phyloP scores from a whole-genome alignment of 2,888 invertebrate genomes.

The Sphaerophoria rueppellii region DNA sequence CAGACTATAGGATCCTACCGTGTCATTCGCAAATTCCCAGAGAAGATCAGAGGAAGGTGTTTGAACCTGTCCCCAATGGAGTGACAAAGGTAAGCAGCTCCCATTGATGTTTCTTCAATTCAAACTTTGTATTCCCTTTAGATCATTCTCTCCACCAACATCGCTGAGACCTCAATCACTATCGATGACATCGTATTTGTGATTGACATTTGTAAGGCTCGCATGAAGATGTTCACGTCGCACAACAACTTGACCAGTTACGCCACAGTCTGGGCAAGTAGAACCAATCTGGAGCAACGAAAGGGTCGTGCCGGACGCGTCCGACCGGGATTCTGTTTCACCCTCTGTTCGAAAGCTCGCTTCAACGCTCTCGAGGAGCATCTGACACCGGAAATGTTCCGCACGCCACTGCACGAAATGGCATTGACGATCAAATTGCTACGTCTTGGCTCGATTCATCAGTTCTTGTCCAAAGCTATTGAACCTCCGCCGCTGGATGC shows the following conservation, averaged over 20 bases:
- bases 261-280: constrained; percentile 97
- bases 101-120: not conserved
- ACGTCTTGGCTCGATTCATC: constrained; percentile 94
- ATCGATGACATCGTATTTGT: constrained; percentile 99
- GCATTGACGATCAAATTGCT: constrained; percentile 94
- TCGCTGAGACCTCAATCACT: constrained; percentile 98
- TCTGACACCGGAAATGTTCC: constrained; percentile 98
- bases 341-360: constrained; percentile 91
- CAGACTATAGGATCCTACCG: constrained; percentile 91
- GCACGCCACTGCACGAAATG: constrained; percentile 97
- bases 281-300: constrained; percentile 95
- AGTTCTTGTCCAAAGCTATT: constrained; percentile 96
- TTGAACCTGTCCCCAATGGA: constrained; percentile 91
- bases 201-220: constrained; percentile 98
- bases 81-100: constrained; percentile 88
- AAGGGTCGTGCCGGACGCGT: constrained; percentile 97
- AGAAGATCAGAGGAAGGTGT: constrained; percentile 96
- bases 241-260: constrained; percentile 99
- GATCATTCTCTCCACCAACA: constrained; percentile 98
- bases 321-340: constrained; percentile 95
- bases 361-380: constrained; percentile 91
- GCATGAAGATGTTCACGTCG: constrained; percentile 98
- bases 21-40: constrained; percentile 98
- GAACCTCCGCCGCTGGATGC: constrained; percentile 99
- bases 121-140: constrained; percentile 79